These are phyloP conservation scores for Olivierus martensii DNA, from an alignment of 1,140 invertebrate genomes.

Conservation along the genomic window DNA sequence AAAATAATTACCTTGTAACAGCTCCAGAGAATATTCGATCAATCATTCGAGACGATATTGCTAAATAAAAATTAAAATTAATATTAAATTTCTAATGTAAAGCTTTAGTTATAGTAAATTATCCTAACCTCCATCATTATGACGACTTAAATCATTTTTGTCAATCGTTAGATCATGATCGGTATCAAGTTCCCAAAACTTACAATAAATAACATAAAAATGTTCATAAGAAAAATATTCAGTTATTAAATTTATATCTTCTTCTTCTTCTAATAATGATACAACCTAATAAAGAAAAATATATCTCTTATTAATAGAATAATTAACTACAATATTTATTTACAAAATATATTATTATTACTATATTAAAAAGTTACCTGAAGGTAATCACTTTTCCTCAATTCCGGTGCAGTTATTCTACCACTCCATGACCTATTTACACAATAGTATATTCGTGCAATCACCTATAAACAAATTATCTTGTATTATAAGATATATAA, in stretches of 20 bases:
- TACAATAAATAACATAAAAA: slow-evolving; percentile 99
- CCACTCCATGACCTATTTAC: slow-evolving; percentile 97
- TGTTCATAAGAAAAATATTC: slow-evolving; percentile 99
- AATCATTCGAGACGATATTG: slow-evolving; percentile 85
- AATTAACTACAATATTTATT: too few species aligned
- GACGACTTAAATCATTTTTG: slow-evolving; percentile 75
- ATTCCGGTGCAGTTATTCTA: slow-evolving; percentile 70
- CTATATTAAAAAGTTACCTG: too few species aligned
- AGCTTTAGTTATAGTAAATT: too few species aligned
- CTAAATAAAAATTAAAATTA: too few species aligned
- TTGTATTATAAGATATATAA: too few species aligned
- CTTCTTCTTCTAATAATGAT: slow-evolving; percentile 52
- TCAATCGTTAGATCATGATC: slow-evolving; percentile 97
- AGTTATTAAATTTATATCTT: slow-evolving; percentile 91
- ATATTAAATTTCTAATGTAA: too few species aligned
- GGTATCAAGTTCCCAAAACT: slow-evolving; percentile 98
- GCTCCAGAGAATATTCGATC: slow-evolving; percentile 96
- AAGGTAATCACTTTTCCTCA: slow-evolving; percentile 80
- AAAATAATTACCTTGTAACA: slow-evolving; percentile 48
- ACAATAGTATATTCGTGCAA: slow-evolving; percentile 95
- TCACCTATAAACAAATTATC: slow-evolving; percentile 47
- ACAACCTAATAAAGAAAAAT: slow-evolving; percentile 27
- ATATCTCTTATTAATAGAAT: too few species aligned
- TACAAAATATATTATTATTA: too few species aligned
- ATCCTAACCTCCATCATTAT: slow-evolving; percentile 81